Evolutionary conservation across 2,113 vertebrate species (phyloP), one percentile per base, ranked within the genome.

Genomic region (Cynoglossus semilaevis): DNA sequence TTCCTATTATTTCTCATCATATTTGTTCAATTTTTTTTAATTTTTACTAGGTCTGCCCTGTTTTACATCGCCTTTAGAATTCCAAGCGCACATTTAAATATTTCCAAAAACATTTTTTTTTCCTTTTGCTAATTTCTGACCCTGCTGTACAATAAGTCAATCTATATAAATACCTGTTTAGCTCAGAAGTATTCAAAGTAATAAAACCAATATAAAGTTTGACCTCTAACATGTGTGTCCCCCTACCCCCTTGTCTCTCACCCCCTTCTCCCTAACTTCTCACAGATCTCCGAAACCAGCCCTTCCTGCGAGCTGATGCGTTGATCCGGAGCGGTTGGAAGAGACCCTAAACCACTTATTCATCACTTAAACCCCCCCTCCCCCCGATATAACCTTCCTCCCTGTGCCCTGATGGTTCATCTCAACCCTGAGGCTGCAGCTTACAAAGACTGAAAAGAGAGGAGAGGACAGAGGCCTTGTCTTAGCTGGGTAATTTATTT

Each of bases 241-340:
- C 67, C 59, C 48, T n/a, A n/a, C 63, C 61, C 37, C 51, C 52
- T 37, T 51, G 54, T 82, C 60, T 81, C 77, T 84, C 63, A 73
- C 76, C 63, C 77, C 80, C 79, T 57, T 88, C 67, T 83, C 78
- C 79, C 34, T 75, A 61, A 84, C 75, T 77, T 76, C 80, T 85
- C 81, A 81, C 90, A 96, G 93, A 92, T 91, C 93, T 95, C 75
- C 87, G 91, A 78, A 83, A 55, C 82, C 91, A 93, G 90, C 92
- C 92, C 73, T 93, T 90, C 89, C 89, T 91, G 83, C 87, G 90
- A 86, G 90, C 90, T 65, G 90, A 92, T 38, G 91, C 92, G 47
- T 84, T 92, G 81, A 90, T 91, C 81, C 91, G 91, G 80, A 86
- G 87, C 58, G 90, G 91, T 77, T 92, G 91, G 91, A 92, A 91